Evolutionary conservation across 2,113 vertebrate genomes (phyloP), one percentile per base, ranked within the genome.

Genomic region (Chaetops frenatus): DNA sequence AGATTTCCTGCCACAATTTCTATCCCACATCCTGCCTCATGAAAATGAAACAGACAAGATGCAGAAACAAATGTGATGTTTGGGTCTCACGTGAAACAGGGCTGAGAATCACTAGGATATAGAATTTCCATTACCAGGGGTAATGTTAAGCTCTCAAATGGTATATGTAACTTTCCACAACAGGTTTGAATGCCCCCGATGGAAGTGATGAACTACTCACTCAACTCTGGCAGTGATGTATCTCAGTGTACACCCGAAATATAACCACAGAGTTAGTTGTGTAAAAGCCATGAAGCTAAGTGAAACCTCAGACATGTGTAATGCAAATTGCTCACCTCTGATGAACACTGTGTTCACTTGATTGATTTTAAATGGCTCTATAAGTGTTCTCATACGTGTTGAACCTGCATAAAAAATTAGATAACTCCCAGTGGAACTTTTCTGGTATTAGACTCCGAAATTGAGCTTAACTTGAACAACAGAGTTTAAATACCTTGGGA

Each of bases 331-430:
- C n/a, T 92, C 92, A 94, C 77, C 80, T 96, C 86, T 11, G 21
- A 90, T 61, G 91, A 93, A 54, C 24, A 60, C 81, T 57, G 56
- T 85, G 47, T 71, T 96, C 94, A 84, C 35, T 57, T 94, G 94
- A 96, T 94, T 95, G 96, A 96, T 92, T 95, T 90, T 84, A 94
- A 96, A 92, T 95, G 58, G 45, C 29, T 94, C 60, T 35, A 33
- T 88, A 91, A 96, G 64, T 91, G 60, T 94, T 94, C 90, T 91
- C 84, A 95, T 79, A 81, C 80, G 72, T 73, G 67, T 90, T 95
- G 92, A 96, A 89, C 74, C 92, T 94, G 72, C 50, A 91, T 74
- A 62, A 96, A 93, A 94, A 94, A 91, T 93, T 78, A 87, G 91
- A 51, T 70, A 91, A 89, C 36, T 95, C 88, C 95, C 96, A 91